Base-by-base conservation (phyloP, 2,888 invertebrate species). In the Ptychoptera albimana region DNA sequence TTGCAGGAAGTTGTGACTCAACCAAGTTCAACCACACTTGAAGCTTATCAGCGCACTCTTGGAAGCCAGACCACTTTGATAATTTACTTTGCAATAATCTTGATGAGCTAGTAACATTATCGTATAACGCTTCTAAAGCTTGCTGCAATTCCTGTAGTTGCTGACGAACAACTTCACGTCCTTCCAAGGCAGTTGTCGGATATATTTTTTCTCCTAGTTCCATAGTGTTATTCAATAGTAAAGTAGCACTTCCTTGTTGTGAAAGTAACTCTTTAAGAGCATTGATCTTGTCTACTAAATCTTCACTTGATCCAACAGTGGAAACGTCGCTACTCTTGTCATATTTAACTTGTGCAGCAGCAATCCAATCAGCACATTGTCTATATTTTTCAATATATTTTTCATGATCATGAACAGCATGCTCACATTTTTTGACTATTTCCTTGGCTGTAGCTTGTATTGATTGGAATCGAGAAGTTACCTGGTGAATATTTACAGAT, bases 161-260 rank as follows among this genome's bases (percentile, higher is more conserved):
- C 48, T 77, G 75, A 49, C 85, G 77, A 47, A 92, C 80, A 1
- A 80, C 73, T 59, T 92, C 92, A 53, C 87, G 75, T 0, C 93
- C 93, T 55, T 91, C 89, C 2, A 77, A 71, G 2, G 89, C 84
- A 1, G 92, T 92, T 1, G 82, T 82, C 2, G 85, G 73, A 59
- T 87, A 91, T 32, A 89, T 67, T 58, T 86, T 87, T 58, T 93
- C 92, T 15, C 92, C 92, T 44, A 82, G 64, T 60, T 94, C 93
- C 30, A 85, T 77, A 0, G 88, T 83, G 50, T 79, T 79, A 57
- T 91, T 91, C 1, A 93, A 70, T 34, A 86, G 66, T 12, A 82
- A 69, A 3, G 78, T 75, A 2, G 84, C 82, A 43, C 77, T 78
- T 1, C 81, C 75, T 58, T 82, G 82, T 60, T 84, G 84, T 38